Evolutionary conservation across 2,113 vertebrate species (phyloP).

Genomic region (Chaetura pelagica): DNA sequence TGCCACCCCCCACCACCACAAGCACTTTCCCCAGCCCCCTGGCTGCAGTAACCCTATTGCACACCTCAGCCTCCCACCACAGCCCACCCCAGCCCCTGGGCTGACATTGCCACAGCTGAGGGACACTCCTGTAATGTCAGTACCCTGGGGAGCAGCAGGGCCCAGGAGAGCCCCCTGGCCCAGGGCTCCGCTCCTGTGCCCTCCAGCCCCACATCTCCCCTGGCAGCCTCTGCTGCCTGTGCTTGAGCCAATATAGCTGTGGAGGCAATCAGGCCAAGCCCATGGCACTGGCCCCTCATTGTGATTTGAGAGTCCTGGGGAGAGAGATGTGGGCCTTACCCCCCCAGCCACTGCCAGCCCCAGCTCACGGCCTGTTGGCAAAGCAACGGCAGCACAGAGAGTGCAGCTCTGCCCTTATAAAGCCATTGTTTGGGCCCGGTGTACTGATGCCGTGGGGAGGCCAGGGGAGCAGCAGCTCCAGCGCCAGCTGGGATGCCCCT

Average conservation of each 20-base stretch:
- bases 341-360: background rate
- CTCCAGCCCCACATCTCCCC: background rate
- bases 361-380: background rate
- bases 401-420: constrained; percentile 76
- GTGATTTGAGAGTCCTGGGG: fast-evolving
- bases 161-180: background rate
- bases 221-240: background rate
- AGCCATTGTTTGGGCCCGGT: constrained; percentile 72
- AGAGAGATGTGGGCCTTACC: background rate
- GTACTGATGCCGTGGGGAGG: background rate
- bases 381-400: background rate
- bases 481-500: constrained; percentile 47
- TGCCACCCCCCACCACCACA: background rate
- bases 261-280: background rate
- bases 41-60: background rate
- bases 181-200: too few species aligned
- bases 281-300: fast-evolving
- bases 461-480: background rate
- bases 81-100: background rate
- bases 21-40: background rate
- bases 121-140: background rate
- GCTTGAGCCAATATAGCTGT: background rate
- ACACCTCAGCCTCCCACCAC: background rate
- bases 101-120: fast-evolving
- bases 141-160: background rate